phyloP scores from a whole-genome alignment of 2,113 vertebrate genomes.

The Channa maculata region DNA sequence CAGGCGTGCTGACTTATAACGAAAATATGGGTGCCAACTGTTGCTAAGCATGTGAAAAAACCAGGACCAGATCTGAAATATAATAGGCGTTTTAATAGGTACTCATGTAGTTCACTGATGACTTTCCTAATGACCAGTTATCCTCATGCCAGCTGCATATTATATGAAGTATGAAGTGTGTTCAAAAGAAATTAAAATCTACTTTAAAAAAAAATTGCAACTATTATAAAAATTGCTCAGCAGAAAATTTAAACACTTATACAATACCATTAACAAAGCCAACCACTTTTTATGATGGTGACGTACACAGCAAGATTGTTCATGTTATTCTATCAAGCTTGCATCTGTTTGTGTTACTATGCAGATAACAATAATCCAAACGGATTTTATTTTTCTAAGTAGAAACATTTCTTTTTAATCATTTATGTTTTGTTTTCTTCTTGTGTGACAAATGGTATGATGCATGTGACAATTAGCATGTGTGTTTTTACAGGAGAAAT shows the following conservation, averaged over 20 bases:
- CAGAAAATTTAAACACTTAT: slow-evolving; percentile 25
- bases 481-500: slow-evolving; percentile 59
- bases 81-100: slow-evolving; percentile 2
- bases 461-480: slow-evolving; percentile 36
- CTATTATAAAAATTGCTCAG: slow-evolving; percentile 4
- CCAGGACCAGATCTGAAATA: neutral
- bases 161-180: slow-evolving; percentile 13
- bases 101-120: slow-evolving; percentile 1
- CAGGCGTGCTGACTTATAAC: slow-evolving; percentile 18
- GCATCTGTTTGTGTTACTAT: slow-evolving; percentile 43
- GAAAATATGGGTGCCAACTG: slow-evolving; percentile 17
- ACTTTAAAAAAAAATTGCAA: slow-evolving; percentile 24
- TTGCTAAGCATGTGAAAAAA: neutral
- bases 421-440: slow-evolving; percentile 26
- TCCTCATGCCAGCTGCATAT: slow-evolving; percentile 8
- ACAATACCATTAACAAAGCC: slow-evolving; percentile 32
- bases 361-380: slow-evolving; percentile 26
- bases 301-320: slow-evolving; percentile 7
- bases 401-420: slow-evolving; percentile 16
- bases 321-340: slow-evolving; percentile 9
- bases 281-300: slow-evolving; percentile 23
- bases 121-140: neutral
- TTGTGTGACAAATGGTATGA: slow-evolving; percentile 47
- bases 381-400: neutral
- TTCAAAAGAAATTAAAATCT: slow-evolving; percentile 33